phyloP scores from a whole-genome alignment of 2,888 invertebrate species.

The Agrilus biguttatus region DNA sequence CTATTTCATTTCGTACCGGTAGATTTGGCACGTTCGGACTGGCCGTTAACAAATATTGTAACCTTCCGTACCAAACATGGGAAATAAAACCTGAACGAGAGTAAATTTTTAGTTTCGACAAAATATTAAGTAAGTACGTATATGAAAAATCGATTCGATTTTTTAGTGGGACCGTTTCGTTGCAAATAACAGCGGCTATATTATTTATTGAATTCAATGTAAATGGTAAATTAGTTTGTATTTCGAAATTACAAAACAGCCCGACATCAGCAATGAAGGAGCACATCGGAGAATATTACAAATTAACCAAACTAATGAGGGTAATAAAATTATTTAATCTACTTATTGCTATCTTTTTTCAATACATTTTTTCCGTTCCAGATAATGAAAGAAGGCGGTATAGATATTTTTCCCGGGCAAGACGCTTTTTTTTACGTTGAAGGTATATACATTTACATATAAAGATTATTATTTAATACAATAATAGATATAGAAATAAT shows the following conservation, averaged over 20 bases:
- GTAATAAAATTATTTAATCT: conserved; percentile 23
- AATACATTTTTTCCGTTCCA: conserved; percentile 8
- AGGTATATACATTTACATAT: conserved; percentile 23
- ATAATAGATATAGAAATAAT: too few relatives aligned
- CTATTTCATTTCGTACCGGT: conserved; percentile 61
- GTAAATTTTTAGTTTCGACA: background rate
- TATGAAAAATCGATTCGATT: background rate
- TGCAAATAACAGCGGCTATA: conserved; percentile 41
- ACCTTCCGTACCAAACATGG: conserved; percentile 78
- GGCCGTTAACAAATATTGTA: conserved; percentile 52
- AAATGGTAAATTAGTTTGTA: conserved; percentile 29
- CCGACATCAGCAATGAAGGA: conserved; percentile 45
- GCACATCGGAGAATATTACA: conserved; percentile 43
- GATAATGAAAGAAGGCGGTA: conserved; percentile 42
- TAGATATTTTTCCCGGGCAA: conserved; percentile 69
- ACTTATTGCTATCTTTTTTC: background rate
- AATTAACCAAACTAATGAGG: conserved; percentile 43
- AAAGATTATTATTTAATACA: too few relatives aligned
- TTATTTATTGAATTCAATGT: conserved; percentile 41
- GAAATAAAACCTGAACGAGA: conserved; percentile 7
- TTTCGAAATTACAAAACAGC: conserved; percentile 42
- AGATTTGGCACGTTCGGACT: conserved; percentile 35
- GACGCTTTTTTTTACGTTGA: conserved; percentile 63
- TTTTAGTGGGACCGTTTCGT: conserved; percentile 36
- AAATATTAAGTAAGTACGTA: background rate